Base-by-base conservation (phyloP, 1,140 invertebrate genomes). In the Diachasma alloeum region DNA sequence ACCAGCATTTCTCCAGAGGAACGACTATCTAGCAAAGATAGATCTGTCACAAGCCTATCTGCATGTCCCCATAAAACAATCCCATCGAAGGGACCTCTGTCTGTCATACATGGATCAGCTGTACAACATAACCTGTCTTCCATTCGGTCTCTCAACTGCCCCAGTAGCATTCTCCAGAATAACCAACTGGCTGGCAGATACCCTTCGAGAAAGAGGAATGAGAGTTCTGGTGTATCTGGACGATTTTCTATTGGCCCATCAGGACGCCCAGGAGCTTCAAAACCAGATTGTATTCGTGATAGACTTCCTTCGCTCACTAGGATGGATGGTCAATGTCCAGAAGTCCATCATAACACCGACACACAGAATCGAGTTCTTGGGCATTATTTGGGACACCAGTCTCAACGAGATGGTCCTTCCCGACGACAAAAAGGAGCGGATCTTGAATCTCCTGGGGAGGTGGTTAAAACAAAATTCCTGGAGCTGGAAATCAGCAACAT, bases 101-200 rank as follows among this genome's bases (percentile, higher is more conserved):
- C n/a, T n/a, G n/a, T 79, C 77, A 67, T 82, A 69, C 22, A n/a
- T 53, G 22, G 67, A 46, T 17, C 19, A 36, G 1, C 10, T 78
- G 1, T 74, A 68, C 26, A 78, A 86, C 72, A 84, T 85, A 81
- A 85, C 81, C 0, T 86, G 85, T 72, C 80, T 86, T n/a, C n/a
- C n/a, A n/a, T n/a, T n/a, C n/a, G n/a, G n/a, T n/a, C n/a, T n/a
- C n/a, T n/a, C n/a, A n/a, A n/a, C n/a, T n/a, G n/a, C n/a, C n/a
- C n/a, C n/a, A n/a, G n/a, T n/a, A n/a, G n/a, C n/a, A n/a, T n/a
- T n/a, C n/a, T n/a, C n/a, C n/a, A n/a, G n/a, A n/a, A 48, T 85
- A 19, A 73, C 76, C 26, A 84, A 83, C 44, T 85, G 56, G 77
- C 10, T 78, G 17, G 79, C 76, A 24, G 39, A 19, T 6, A n/a